Percentiles rank a stretch among this genome's conserved stretches.
phyloP scores from a whole-genome alignment of 2,888 invertebrate genomes.

The Cancer borealis region DNA sequence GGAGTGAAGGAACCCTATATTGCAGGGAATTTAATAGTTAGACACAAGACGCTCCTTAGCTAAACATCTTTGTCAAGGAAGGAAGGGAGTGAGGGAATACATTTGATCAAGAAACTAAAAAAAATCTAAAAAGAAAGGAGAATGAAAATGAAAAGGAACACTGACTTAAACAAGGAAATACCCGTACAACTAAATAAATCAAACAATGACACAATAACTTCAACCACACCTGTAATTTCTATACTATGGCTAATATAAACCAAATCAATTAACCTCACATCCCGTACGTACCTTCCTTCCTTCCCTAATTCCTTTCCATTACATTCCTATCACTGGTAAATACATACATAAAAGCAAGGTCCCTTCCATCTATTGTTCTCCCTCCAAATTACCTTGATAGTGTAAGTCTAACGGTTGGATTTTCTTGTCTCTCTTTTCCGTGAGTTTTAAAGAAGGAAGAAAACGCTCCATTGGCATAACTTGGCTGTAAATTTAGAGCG shows the following conservation, averaged over 20 bases:
- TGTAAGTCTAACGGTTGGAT: background rate
- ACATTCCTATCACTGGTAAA: background rate
- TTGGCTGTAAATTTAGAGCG: background rate
- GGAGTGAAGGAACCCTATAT: too few species aligned
- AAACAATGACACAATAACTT: too few species aligned
- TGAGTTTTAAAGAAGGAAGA: background rate
- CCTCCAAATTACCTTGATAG: background rate
- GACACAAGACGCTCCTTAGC: background rate
- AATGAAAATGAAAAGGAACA: too few species aligned
- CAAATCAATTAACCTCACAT: too few species aligned
- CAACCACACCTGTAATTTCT: too few species aligned
- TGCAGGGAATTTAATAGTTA: too few species aligned
- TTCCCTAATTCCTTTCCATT: too few species aligned
- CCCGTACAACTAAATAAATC: too few species aligned
- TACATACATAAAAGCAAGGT: background rate
- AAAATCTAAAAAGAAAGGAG: background rate
- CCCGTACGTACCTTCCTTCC: too few species aligned
- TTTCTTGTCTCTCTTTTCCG: background rate
- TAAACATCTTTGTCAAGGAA: background rate
- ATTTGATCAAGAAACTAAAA: background rate
- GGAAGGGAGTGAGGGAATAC: background rate
- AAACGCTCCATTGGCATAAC: conserved; percentile 20
- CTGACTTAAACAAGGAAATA: too few species aligned
- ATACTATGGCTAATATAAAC: too few species aligned
- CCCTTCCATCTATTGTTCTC: background rate